phyloP scores from a whole-genome alignment of 2,797 vertebrate genomes.

The Myotis findleyi region DNA sequence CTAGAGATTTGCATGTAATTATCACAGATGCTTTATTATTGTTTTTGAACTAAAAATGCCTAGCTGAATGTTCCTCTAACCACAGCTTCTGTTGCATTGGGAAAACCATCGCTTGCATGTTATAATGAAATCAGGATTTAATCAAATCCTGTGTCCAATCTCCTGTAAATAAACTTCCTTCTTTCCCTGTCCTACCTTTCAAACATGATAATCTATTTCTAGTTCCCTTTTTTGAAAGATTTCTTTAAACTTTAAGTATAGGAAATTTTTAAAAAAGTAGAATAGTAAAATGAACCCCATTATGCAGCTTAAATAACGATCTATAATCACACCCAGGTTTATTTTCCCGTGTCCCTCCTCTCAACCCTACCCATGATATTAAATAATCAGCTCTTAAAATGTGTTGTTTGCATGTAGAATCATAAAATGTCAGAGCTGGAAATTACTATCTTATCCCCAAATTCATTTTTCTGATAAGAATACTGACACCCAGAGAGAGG shows the following conservation, averaged over 20 bases:
- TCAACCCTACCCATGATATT: background rate
- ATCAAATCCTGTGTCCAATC: background rate
- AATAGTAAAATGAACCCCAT: background rate
- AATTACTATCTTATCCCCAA: background rate
- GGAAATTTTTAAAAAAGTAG: background rate
- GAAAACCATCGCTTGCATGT: background rate
- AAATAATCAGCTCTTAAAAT: background rate
- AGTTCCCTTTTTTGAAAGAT: background rate
- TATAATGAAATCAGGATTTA: background rate
- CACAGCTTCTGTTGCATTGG: background rate
- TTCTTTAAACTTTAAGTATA: background rate
- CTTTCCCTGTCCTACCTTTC: background rate
- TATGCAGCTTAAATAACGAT: background rate
- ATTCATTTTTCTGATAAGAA: background rate
- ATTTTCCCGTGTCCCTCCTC: background rate
- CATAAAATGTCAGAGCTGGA: background rate
- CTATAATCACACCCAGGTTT: background rate
- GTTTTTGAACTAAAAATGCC: background rate
- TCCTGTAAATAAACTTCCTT: background rate
- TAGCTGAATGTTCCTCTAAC: background rate
- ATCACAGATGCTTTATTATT: background rate
- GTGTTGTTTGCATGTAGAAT: background rate
- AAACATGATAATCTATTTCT: background rate
- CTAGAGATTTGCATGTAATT: background rate
- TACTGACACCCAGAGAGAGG: background rate